Conservation (phyloP, 1,140 invertebrate species). For the Stegodyphus dumicola region DNA sequence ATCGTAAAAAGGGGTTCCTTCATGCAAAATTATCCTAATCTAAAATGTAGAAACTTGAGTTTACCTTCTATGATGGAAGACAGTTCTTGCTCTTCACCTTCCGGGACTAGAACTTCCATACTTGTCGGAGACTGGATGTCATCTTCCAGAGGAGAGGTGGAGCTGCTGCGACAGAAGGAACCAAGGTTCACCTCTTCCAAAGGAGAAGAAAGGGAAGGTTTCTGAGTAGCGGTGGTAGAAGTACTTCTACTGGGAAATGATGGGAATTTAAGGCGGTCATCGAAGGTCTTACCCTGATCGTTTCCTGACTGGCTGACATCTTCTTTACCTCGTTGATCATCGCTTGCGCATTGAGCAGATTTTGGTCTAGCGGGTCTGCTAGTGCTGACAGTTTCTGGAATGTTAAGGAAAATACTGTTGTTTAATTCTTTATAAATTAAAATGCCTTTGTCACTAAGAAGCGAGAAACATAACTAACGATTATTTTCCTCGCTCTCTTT, state of each 20-base stretch:
- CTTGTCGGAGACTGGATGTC: constrained; percentile 53
- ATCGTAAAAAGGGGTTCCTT: too few species aligned
- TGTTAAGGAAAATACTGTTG: too few species aligned
- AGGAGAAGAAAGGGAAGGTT: constrained; percentile 22
- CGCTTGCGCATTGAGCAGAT: neutral
- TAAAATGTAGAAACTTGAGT: neutral
- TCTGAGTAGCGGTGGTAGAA: constrained; percentile 6
- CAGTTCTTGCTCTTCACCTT: constrained; percentile 50
- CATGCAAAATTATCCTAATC: too few species aligned
- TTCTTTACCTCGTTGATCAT: neutral
- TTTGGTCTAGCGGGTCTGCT: too few species aligned
- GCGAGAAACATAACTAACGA: neutral
- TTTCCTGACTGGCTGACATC: neutral
- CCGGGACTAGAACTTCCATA: constrained; percentile 57
- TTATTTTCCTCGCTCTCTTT: neutral
- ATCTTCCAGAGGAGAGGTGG: constrained; percentile 50
- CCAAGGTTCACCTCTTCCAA: constrained; percentile 56
- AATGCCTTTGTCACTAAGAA: too few species aligned
- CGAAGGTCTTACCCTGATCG: constrained; percentile 54
- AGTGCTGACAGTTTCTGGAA: too few species aligned
- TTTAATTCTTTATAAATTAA: too few species aligned
- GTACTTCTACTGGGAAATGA: constrained; percentile 20
- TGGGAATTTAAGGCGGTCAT: constrained; percentile 36
- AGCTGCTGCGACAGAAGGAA: constrained; percentile 61
- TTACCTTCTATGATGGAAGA: constrained; percentile 59